phyloP scores from a whole-genome alignment of 2,888 invertebrate species.

The Pomacea canaliculata region DNA sequence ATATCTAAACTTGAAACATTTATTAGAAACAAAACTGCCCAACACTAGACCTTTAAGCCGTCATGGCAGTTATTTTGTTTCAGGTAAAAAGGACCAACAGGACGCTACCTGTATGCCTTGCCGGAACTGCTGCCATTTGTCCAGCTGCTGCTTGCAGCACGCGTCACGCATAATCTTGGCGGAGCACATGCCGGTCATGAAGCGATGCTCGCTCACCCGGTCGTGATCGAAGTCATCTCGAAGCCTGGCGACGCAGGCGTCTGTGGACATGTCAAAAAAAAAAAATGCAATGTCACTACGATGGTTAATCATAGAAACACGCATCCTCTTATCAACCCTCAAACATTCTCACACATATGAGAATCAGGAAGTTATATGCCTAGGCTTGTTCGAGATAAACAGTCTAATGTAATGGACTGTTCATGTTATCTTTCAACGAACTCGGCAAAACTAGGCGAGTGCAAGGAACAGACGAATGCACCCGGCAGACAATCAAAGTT shows the following conservation, averaged over 20 bases:
- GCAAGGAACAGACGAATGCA: too few species aligned
- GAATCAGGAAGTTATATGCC: neutral
- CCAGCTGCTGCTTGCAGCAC: slow-evolving; percentile 20
- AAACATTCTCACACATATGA: neutral
- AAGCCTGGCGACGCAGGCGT: slow-evolving; percentile 10
- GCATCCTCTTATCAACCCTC: neutral
- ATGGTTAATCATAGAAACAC: neutral
- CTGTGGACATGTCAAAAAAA: neutral
- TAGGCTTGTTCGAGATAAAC: neutral
- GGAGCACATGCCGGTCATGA: slow-evolving; percentile 16
- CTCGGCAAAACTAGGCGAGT: too few species aligned
- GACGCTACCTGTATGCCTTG: slow-evolving; percentile 11
- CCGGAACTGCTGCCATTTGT: slow-evolving; percentile 14
- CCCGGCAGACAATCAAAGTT: too few species aligned
- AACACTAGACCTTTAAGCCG: too few species aligned
- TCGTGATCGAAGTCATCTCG: slow-evolving; percentile 10
- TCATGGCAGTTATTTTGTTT: too few species aligned
- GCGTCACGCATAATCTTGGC: slow-evolving; percentile 18
- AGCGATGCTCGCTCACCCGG: slow-evolving; percentile 6
- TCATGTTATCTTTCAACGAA: too few species aligned
- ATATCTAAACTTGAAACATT: too few species aligned
- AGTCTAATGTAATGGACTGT: too few species aligned
- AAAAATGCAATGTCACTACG: neutral
- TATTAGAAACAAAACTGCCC: too few species aligned
- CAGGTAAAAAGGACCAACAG: too few species aligned